Evolutionary conservation across 1,140 invertebrate genomes (phyloP), one percentile per base, ranked within the genome.

Genomic region (Doryteuthis pealeii): DNA sequence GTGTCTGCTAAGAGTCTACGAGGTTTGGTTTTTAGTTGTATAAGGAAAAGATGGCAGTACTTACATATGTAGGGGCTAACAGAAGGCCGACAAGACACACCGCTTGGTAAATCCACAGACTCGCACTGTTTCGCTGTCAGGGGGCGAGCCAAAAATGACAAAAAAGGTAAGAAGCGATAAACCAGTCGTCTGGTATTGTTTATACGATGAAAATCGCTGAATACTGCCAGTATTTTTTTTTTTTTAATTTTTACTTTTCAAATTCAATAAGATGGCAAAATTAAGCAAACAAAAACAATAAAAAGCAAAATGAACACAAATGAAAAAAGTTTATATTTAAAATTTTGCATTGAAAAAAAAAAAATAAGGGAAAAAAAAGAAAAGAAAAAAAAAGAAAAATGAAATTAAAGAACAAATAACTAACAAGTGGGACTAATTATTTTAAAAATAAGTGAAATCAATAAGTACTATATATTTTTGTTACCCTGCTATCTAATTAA

Each of bases 11-110:
- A 10, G 3, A 40, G 35, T 5, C 35, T 40, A 40, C 10, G 35
- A 40, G 35, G 35, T 40, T 40, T 62, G 26, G 54, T 62, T 15
- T 62, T 62, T 62, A 62, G 54, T 62, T 22, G 18, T 22, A 62
- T n/a, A 62, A 62, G 54, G 26, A 62, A 62, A 62, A n/a, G 54
- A 62, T 22, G 26, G 26, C 54, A n/a, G 54, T 62, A 62, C 54
- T 62, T 62, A 62, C 54, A 62, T 62, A 62, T 62, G 54, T 62
- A 62, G 54, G 54, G 54, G 54, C 54, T 62, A 62, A 62, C 54
- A 62, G 54, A 62, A 28, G 54, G 54, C 54, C 54, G 54, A 62
- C 26, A 62, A 62, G 54, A 62, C 54, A 62, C 54, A 62, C 54
- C 54, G 54, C 54, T 62, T 62, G 54, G 54, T 62, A 62, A 62